Base-by-base conservation (phyloP, 1,140 invertebrate species). In the Fopius arisanus region DNA sequence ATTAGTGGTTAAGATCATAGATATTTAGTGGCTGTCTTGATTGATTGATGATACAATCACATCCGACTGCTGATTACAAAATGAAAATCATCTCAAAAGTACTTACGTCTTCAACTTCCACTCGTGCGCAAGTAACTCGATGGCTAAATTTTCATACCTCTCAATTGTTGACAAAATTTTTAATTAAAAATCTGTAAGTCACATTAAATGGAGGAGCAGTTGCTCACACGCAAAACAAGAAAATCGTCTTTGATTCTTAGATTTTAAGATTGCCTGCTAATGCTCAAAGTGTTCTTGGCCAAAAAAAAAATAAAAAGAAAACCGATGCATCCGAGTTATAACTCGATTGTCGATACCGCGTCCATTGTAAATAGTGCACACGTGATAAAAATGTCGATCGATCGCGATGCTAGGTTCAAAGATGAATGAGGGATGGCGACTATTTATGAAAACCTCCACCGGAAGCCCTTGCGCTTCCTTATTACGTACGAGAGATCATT, bases 271-370 rank as follows among this genome's bases (percentile, higher is more conserved):
- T 77, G 82, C 83, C 83, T 85, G 83, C 81, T 83, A 84, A 86
- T 86, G 83, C 80, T 85, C 83, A 81, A 84, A 80, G 80, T 83
- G 76, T 85, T 84, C 78, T 84, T 82, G 79, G 80, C 79, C 79
- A 82, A 77, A 75, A 73, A 73, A 67, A 28, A 59, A 48, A 16
- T 48, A 14, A 48, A 19, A 5, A 37, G n/a, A n/a, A 10, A 37
- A 37, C 7, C 33, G 33, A 10, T 7, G 33, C 33, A 37, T 37
- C 3, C 9, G 12, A 37, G 12, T 37, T 37, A 37, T 37, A 37
- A 37, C 9, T 37, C 43, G 43, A 48, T 48, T 48, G 54, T 16
- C 33, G 33, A 37, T 12, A 12, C 33, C 9, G 12, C 12, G 33
- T 37, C 12, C 33, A 37, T 37, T 37, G 33, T 37, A 37, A 37